phyloP scores from a whole-genome alignment of 2,797 vertebrate genomes.

The Tenualosa ilisha region DNA sequence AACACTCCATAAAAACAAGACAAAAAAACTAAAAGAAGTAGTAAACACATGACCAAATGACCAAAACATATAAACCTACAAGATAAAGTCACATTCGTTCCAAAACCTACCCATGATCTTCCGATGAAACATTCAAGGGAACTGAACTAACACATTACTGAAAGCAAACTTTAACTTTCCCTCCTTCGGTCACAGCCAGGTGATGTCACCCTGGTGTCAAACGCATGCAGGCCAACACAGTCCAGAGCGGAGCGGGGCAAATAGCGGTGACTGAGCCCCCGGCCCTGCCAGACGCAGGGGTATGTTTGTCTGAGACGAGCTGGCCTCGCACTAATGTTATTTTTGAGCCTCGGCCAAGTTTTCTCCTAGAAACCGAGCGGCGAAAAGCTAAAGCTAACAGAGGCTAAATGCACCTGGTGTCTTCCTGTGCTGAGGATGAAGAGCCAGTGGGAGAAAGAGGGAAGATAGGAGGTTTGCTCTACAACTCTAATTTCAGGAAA shows the following conservation, averaged over 20 bases:
- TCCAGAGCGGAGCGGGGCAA: background rate
- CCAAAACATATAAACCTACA: background rate
- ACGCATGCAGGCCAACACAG: background rate
- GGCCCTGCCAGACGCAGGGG: background rate
- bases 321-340: conserved; percentile 15
- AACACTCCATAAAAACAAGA: no score
- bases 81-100: background rate
- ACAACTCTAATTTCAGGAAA: background rate
- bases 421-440: background rate
- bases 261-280: background rate
- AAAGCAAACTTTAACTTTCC: background rate
- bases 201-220: conserved; percentile 9
- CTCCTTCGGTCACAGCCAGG: background rate
- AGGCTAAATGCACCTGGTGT: conserved; percentile 6
- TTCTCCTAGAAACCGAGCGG: background rate
- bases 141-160: background rate
- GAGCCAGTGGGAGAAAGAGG: background rate
- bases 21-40: no score
- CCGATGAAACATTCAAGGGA: background rate
- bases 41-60: no score
- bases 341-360: background rate
- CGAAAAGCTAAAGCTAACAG: background rate
- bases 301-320: background rate
- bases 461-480: background rate
- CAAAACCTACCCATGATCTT: background rate